Base-by-base conservation (phyloP, 2,888 invertebrate species). In the Harpagoxenus sublaevis region DNA sequence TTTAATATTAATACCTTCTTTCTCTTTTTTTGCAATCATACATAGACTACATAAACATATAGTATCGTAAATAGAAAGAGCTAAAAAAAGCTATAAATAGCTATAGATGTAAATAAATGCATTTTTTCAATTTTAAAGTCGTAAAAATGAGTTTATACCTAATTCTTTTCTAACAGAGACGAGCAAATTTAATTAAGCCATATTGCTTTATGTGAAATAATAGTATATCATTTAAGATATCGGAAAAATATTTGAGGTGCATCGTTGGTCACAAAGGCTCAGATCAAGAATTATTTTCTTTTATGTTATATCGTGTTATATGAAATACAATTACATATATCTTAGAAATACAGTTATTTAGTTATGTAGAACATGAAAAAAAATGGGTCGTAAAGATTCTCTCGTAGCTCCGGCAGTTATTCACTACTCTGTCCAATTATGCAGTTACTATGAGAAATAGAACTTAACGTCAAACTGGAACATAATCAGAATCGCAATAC, bases 381-480 rank as follows among this genome's bases (percentile, higher is more conserved):
- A 62, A 55, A 39, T 39, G 18, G 31, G 31, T 42, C 55, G 42
- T 28, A 68, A 66, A 66, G 39, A 68, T 78, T 53, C 66, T 68
- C 68, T 42, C 55, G 35, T 15, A 6, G 35, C 31, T 63, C 51
- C 23, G 12, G 4, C 15, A 42, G 55, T 68, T 55, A 53, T n/a
- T 68, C 28, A 28, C 42, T 15, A 45, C n/a, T 48, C 15, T 39
- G 39, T 66, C 15, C 39, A 31, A 68, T 78, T 66, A 68, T 53
- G 51, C 3, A 18, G 18, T 77, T 28, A 31, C 9, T 12, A 42
- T 31, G 66, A 66, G 78, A 78, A 78, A 68, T 45, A 31, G 55
- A 51, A 48, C 35, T 35, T 15, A 23, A 48, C 10, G 9, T 53
- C 23, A 15, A 71, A 71, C 75, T 39, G 28, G n/a, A 48, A 75